phyloP scores from a whole-genome alignment of 2,888 invertebrate genomes.

The Prostheceraeus crozeri region DNA sequence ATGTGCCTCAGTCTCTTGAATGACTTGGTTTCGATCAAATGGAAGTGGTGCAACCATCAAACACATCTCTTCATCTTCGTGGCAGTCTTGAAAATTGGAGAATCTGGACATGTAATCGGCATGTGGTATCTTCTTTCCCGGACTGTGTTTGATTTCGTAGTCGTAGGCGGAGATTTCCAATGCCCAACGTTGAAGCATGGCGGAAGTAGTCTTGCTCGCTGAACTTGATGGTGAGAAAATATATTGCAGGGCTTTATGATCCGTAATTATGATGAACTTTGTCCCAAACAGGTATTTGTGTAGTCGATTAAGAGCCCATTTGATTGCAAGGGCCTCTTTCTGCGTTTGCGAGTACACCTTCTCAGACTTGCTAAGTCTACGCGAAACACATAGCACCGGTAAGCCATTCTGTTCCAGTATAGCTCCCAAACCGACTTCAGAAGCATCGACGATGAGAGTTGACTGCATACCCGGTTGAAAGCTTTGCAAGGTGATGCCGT shows the following conservation, averaged over 20 bases:
- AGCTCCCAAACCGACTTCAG: constrained; percentile 3
- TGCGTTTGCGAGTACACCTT: constrained; percentile 15
- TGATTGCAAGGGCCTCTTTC: constrained; percentile 21
- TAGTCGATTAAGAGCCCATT: constrained; percentile 15
- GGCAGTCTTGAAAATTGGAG: neutral
- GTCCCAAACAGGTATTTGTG: constrained; percentile 21
- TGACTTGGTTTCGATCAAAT: neutral
- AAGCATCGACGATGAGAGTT: constrained; percentile 17
- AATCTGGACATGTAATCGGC: constrained; percentile 24
- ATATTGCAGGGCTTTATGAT: constrained; percentile 13
- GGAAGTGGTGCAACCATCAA: constrained; percentile 16
- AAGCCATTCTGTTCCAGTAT: constrained; percentile 27
- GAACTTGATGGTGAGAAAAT: constrained; percentile 3
- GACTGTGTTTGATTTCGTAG: constrained; percentile 5
- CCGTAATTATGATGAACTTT: constrained; percentile 5
- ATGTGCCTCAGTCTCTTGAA: neutral
- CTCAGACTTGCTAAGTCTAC: neutral
- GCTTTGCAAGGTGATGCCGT: constrained; percentile 3
- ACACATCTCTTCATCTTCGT: constrained; percentile 1
- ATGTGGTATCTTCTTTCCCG: constrained; percentile 19
- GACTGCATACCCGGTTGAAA: constrained; percentile 6
- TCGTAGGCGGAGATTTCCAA: constrained; percentile 20
- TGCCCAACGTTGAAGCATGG: constrained; percentile 24
- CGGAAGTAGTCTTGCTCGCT: constrained; percentile 4
- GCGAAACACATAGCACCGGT: constrained; percentile 6